phyloP scores from a whole-genome alignment of 2,113 vertebrate species.

The Catharus bicknelli region DNA sequence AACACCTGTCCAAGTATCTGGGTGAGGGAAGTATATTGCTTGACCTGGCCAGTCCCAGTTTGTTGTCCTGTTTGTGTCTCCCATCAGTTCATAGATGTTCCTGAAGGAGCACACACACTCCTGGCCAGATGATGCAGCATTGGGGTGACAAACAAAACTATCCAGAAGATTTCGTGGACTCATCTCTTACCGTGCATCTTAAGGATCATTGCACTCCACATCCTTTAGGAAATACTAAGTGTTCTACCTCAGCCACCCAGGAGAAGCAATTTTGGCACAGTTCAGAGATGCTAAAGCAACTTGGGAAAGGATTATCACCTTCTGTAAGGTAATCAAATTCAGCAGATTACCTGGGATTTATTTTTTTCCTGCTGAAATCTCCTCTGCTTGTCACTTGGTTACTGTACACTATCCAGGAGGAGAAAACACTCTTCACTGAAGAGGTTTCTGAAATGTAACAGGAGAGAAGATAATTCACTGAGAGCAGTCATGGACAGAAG shows the following conservation, averaged over 20 bases:
- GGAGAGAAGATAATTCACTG: neutral
- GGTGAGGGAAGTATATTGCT: neutral
- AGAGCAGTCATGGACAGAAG: neutral
- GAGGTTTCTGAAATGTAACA: neutral
- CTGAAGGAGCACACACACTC: fast-evolving
- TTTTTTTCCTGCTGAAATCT: neutral
- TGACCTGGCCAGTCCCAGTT: neutral
- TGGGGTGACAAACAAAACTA: neutral
- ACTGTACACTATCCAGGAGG: neutral
- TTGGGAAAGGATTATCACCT: neutral
- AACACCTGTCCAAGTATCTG: neutral
- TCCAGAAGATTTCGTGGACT: neutral
- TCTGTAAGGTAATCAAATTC: neutral
- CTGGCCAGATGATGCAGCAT: neutral
- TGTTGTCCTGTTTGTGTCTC: neutral
- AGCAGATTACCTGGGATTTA: neutral
- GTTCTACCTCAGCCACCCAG: neutral
- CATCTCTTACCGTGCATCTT: neutral
- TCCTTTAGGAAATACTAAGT: neutral
- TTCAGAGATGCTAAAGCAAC: neutral
- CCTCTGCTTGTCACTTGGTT: neutral
- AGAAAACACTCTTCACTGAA: neutral
- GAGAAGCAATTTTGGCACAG: neutral
- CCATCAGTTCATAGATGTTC: neutral
- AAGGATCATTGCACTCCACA: neutral